Percentiles rank a stretch among this genome's conserved stretches.
Conservation (phyloP, 1,140 invertebrate species). For the Drosophila insularis region DNA sequence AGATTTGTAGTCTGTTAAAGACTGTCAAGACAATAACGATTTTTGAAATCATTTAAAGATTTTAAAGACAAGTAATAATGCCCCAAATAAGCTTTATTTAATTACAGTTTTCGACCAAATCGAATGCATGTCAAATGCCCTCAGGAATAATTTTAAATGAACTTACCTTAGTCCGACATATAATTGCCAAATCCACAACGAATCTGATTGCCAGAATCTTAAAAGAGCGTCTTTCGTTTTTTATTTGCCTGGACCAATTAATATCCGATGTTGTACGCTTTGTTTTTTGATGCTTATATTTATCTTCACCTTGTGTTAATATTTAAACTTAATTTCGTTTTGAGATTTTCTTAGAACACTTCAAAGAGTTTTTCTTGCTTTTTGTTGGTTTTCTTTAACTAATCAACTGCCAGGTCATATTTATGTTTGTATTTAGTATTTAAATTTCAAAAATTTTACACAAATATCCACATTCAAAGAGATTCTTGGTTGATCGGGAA, state of each 20-base stretch:
- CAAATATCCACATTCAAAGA: slow-evolving; percentile 9
- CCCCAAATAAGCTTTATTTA: too few species aligned
- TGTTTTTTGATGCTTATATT: slow-evolving; percentile 49
- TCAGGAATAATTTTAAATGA: background rate
- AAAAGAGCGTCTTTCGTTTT: slow-evolving; percentile 15
- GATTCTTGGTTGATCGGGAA: background rate
- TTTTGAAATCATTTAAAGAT: too few species aligned
- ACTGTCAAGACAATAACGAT: too few species aligned
- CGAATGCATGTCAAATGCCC: too few species aligned
- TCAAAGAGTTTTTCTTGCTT: slow-evolving; percentile 51
- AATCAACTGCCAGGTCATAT: slow-evolving; percentile 57
- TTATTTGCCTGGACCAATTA: slow-evolving; percentile 56
- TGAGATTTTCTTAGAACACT: slow-evolving; percentile 30
- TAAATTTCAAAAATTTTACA: slow-evolving; percentile 22
- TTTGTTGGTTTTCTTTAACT: slow-evolving; percentile 8
- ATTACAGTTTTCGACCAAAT: too few species aligned
- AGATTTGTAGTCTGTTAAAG: too few species aligned
- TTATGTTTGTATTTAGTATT: slow-evolving; percentile 53
- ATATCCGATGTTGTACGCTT: slow-evolving; percentile 39
- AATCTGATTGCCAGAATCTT: slow-evolving; percentile 35
- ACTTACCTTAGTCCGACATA: slow-evolving; percentile 33
- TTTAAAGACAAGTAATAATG: too few species aligned
- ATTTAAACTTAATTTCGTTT: slow-evolving; percentile 49
- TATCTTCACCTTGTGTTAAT: slow-evolving; percentile 61
- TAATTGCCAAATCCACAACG: background rate